Evolutionary conservation across 37 sponge, comb jelly and placozoan species (phyloP), one percentile per base, ranked within the genome.

Genomic region (Chondrilla cf. caribensis): DNA sequence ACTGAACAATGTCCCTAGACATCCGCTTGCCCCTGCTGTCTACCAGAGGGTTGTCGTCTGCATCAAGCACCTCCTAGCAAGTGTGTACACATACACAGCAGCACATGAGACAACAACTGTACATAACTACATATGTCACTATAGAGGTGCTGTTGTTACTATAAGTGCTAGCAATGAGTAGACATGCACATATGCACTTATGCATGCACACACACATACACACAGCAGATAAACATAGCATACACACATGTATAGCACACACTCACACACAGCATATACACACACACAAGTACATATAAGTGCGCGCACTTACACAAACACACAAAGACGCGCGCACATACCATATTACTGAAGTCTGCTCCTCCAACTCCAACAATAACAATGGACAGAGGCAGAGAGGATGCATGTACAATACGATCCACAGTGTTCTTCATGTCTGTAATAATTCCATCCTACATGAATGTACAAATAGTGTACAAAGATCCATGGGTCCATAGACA

Each of bases 331-430:
- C n/a, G n/a, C n/a, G n/a, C n/a, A n/a, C n/a, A n/a, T n/a, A 93
- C 94, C 96, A 95, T 95, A 42, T 92, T 87, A 25, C 84, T 82
- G 86, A 95, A 95, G 86, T 95, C 93, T 25, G 96, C 96, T 35
- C 75, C 82, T 28, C 96, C 96, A 33, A 95, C 88, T 60, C 96
- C 96, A 22, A 95, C 96, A 68, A 95, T 92, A 35, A 95, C 93
- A 58, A 95, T 90, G 24, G 96, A 95, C 38, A 95, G 89, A n/a
- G 96, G 93, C 0, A 90, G 88, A 36, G 81, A 76, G 54, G 93
- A 92, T 22, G 93, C 96, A 38, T 58, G 79, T 54, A 95, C 96
- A 55, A 95, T 92, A 37, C 88, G 59, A 75, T 95, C 93, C 32
- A 90, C 79, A 24, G 96, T 95, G 2, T 76, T 37, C 2, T 65